Conservation (phyloP, 1,140 invertebrate genomes). For the Platyscapa corneri region DNA sequence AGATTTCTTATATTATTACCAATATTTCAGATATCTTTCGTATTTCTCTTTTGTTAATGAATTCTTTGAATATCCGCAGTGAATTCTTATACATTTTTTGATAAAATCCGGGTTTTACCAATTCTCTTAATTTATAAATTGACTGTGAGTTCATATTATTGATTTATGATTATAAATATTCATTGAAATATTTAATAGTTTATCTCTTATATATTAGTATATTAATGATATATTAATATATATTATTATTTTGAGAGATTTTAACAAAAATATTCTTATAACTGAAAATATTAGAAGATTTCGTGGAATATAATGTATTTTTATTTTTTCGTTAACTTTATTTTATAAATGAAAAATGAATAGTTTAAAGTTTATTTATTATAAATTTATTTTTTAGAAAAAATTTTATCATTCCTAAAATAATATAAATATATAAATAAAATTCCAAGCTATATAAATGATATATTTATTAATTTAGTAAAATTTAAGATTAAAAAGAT, state of each 20-base stretch:
- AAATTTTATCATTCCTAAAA: no score
- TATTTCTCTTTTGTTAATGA: neutral
- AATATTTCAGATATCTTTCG: neutral
- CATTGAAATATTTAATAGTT: neutral
- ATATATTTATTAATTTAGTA: neutral
- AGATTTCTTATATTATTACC: neutral
- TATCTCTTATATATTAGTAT: no score
- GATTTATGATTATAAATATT: neutral
- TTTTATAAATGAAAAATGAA: no score
- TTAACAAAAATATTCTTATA: no score
- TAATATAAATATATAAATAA: neutral
- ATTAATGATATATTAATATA: no score
- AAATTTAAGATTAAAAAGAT: no score
- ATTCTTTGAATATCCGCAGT: neutral
- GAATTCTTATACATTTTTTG: neutral
- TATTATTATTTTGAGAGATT: no score
- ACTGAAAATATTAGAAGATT: no score
- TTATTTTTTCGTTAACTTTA: no score
- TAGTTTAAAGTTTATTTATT: no score
- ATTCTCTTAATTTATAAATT: neutral
- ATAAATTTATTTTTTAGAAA: no score
- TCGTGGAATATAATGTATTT: no score
- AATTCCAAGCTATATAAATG: neutral
- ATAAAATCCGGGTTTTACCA: neutral
- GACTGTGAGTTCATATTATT: neutral